Percentiles rank a stretch among this genome's conserved stretches.
phyloP scores from a whole-genome alignment of 1,140 invertebrate genomes.

The Cotesia typhae region DNA sequence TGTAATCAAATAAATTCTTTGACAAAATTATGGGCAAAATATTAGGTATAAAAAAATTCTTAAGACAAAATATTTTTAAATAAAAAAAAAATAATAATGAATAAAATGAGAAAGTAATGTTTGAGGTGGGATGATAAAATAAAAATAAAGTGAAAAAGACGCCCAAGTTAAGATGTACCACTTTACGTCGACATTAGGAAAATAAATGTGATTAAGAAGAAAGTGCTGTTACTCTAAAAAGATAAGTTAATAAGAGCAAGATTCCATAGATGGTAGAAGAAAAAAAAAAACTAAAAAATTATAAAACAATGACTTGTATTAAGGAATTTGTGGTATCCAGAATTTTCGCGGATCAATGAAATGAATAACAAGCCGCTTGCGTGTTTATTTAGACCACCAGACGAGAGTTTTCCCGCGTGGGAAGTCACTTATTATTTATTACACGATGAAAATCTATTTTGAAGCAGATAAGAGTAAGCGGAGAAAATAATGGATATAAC shows the following conservation, averaged over 20 bases:
- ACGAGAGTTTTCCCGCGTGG: not conserved
- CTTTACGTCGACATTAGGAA: conserved; percentile 19
- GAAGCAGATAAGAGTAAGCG: not conserved
- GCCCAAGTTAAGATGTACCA: not conserved
- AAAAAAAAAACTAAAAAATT: not conserved
- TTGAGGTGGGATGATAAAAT: not conserved
- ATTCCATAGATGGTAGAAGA: not conserved
- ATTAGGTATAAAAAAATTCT: too few species aligned
- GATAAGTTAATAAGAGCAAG: conserved; percentile 3
- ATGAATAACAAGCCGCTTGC: not conserved
- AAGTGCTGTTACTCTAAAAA: conserved; percentile 27
- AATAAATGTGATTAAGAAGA: conserved; percentile 35
- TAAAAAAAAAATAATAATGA: not conserved
- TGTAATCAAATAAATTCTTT: too few species aligned
- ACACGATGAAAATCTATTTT: not conserved
- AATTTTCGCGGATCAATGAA: not conserved
- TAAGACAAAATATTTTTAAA: not conserved
- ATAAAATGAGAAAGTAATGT: not conserved
- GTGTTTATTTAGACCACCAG: conserved; percentile 2
- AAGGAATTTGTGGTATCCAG: not conserved
- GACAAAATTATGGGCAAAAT: too few species aligned
- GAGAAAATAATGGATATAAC: not conserved
- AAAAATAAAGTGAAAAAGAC: not conserved
- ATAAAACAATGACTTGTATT: not conserved
- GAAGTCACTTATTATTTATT: conserved; percentile 16